Evolutionary conservation across 2,888 invertebrate genomes (phyloP).

Genomic region (Archips crataeganus): DNA sequence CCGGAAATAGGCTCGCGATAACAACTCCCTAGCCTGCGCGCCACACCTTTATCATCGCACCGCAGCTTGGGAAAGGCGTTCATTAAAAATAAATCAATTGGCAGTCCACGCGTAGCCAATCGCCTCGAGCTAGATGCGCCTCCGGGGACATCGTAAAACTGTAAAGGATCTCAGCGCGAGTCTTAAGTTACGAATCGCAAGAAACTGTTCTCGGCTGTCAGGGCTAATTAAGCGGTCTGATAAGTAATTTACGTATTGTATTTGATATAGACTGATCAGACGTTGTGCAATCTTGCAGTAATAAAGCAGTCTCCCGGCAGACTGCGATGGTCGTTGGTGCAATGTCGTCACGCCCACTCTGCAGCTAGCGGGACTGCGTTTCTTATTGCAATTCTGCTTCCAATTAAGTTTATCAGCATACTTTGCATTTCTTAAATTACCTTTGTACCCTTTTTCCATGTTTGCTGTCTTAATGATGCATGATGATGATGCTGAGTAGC

Average conservation of each 20-base stretch:
- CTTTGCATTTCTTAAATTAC: slow-evolving; percentile 36
- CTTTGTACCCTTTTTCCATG: slow-evolving; percentile 5
- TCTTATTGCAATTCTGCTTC: slow-evolving; percentile 45
- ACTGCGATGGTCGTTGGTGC: slow-evolving; percentile 43
- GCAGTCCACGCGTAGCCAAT: slow-evolving; percentile 57
- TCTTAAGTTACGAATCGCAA: slow-evolving; percentile 53
- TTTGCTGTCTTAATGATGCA: slow-evolving; percentile 12
- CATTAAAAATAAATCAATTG: slow-evolving; percentile 82
- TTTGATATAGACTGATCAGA: slow-evolving; percentile 55
- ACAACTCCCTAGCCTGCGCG: slow-evolving; percentile 77
- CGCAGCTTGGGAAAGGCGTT: slow-evolving; percentile 78
- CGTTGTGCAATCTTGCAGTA: slow-evolving; percentile 54
- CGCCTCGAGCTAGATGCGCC: slow-evolving; percentile 54
- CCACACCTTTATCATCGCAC: slow-evolving; percentile 75
- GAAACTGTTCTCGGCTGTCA: slow-evolving; percentile 50
- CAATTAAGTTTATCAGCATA: slow-evolving; percentile 50
- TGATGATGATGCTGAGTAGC: not conserved
- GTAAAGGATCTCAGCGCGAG: slow-evolving; percentile 54
- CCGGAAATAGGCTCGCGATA: slow-evolving; percentile 83
- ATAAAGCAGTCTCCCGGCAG: slow-evolving; percentile 56
- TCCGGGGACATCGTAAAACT: slow-evolving; percentile 60
- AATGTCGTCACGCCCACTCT: slow-evolving; percentile 49
- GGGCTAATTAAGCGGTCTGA: slow-evolving; percentile 62
- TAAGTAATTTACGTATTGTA: slow-evolving; percentile 52
- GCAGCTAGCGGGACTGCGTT: slow-evolving; percentile 24